phyloP scores from a whole-genome alignment of 2,797 vertebrate species.

The Gallinago solitaria region DNA sequence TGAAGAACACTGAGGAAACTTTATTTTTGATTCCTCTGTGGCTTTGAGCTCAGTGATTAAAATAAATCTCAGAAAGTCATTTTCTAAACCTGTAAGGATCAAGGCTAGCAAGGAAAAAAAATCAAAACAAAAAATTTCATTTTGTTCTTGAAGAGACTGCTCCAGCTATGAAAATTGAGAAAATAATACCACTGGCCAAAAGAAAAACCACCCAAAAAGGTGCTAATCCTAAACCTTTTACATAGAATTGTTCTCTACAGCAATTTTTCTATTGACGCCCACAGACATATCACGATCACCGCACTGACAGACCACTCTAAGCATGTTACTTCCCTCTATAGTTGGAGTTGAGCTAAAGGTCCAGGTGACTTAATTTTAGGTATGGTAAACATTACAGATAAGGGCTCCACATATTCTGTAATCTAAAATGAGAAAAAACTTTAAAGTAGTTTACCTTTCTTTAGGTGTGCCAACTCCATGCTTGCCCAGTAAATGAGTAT shows the following conservation, averaged over 20 bases:
- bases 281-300: neutral
- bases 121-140: neutral
- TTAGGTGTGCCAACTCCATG: constrained; percentile 96
- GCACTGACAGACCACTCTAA: neutral
- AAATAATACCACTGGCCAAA: neutral
- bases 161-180: neutral
- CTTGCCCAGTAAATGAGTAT: constrained; percentile 94
- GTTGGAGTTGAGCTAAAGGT: neutral
- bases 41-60: neutral
- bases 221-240: neutral
- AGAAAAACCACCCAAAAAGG: neutral
- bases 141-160: neutral
- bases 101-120: neutral
- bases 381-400: neutral
- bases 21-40: neutral
- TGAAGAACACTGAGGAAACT: neutral
- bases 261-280: neutral
- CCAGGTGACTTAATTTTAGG: neutral
- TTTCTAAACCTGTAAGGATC: neutral
- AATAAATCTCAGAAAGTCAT: neutral
- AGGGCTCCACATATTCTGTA: neutral
- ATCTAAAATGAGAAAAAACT: neutral
- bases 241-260: neutral
- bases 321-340: neutral
- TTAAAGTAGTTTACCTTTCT: constrained; percentile 85